Evolutionary conservation across 53 echinoderm and acorn worm species (phyloP).

Genomic region (Zoroaster sp.): DNA sequence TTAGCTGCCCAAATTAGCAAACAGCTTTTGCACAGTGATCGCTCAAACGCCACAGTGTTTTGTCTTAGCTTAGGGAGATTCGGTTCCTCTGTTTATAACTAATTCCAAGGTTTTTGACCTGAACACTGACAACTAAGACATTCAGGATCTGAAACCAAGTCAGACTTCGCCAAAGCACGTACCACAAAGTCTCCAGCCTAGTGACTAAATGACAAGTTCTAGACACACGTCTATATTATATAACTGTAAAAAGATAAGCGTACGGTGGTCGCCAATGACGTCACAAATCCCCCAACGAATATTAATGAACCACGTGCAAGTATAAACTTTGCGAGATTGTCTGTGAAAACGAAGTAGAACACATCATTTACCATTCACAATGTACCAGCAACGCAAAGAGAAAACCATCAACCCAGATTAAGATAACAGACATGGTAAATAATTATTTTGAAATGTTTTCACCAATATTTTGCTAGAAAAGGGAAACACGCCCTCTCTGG

Average conservation of each 20-base stretch:
- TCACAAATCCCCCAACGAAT: background rate
- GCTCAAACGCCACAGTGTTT: slow-evolving; percentile 9
- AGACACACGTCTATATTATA: background rate
- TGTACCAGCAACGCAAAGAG: too few species aligned
- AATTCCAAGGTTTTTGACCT: slow-evolving; percentile 43
- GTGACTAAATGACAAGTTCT: background rate
- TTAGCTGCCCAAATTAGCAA: slow-evolving; percentile 58
- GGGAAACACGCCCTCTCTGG: background rate
- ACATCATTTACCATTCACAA: too few species aligned
- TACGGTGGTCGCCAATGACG: background rate
- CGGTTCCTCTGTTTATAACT: background rate
- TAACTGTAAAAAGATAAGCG: background rate
- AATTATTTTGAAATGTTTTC: too few species aligned
- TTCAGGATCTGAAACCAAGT: background rate
- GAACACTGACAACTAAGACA: background rate
- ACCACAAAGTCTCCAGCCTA: background rate
- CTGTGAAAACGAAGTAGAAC: too few species aligned
- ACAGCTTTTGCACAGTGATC: slow-evolving; percentile 46
- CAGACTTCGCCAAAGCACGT: background rate
- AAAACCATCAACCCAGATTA: too few species aligned
- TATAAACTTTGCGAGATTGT: too few species aligned
- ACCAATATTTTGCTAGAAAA: too few species aligned
- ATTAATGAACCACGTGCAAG: background rate
- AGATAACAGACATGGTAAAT: too few species aligned
- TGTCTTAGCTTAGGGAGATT: background rate